phyloP scores from a whole-genome alignment of 2,888 invertebrate species.

The Eremobia ochroleuca region DNA sequence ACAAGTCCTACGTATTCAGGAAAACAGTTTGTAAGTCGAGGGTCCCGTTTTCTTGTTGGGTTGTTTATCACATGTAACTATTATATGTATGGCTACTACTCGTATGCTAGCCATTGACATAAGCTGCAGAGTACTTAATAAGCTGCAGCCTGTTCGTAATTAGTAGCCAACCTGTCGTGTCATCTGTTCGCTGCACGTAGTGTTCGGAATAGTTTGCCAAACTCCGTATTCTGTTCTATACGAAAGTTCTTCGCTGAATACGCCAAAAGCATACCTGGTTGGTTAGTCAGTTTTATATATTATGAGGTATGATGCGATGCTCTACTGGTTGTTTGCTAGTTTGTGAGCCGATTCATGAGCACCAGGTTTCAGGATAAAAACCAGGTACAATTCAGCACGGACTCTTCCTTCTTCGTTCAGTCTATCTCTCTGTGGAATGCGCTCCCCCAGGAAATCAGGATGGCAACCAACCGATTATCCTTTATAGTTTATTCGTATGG shows the following conservation, averaged over 20 bases:
- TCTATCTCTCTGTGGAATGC: too few relatives aligned
- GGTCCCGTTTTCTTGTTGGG: background rate
- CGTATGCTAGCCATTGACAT: background rate
- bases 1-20: background rate
- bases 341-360: background rate
- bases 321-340: background rate
- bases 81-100: background rate
- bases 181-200: constrained; percentile 19
- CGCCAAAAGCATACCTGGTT: constrained; percentile 25
- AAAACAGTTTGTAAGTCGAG: constrained; percentile 2
- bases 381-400: background rate
- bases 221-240: constrained; percentile 26
- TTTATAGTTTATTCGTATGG: too few relatives aligned
- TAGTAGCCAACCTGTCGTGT: constrained; percentile 33
- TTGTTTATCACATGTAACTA: constrained; percentile 13
- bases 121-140: constrained; percentile 21
- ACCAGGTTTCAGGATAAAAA: background rate
- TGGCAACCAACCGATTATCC: too few relatives aligned
- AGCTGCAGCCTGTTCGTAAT: constrained; percentile 30
- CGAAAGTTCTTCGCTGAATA: constrained; percentile 30
- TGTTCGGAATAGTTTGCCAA: constrained; percentile 38
- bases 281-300: constrained; percentile 10
- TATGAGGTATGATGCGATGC: background rate
- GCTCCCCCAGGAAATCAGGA: too few relatives aligned
- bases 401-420: too few relatives aligned